Percentiles rank a stretch among this genome's conserved stretches.
phyloP scores from a whole-genome alignment of 2,113 vertebrate species.

The Epinephelus cyanopodus region DNA sequence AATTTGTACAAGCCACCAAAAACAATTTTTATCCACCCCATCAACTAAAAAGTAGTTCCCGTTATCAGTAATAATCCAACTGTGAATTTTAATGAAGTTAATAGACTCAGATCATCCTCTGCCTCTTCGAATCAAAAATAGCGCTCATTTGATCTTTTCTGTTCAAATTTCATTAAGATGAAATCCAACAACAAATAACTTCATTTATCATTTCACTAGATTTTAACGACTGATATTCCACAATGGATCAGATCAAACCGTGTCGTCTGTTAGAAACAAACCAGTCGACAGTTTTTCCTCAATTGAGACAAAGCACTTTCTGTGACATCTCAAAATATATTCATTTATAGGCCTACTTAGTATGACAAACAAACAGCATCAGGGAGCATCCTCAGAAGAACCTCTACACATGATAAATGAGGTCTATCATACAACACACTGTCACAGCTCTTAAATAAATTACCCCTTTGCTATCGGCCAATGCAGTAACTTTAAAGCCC shows the following conservation, averaged over 20 bases:
- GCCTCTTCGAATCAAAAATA: not conserved
- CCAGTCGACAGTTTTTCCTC: not conserved
- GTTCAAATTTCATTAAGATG: not conserved
- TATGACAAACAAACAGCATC: slow-evolving; percentile 8
- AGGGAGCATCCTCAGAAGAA: rapidly evolving
- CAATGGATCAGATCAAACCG: not conserved
- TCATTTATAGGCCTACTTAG: not conserved
- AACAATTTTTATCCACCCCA: not conserved
- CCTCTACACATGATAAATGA: slow-evolving; percentile 37
- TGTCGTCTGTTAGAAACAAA: not conserved
- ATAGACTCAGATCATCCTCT: not conserved
- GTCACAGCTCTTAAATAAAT: not conserved
- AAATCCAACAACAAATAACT: not conserved
- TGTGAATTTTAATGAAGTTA: not conserved
- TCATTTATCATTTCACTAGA: not conserved
- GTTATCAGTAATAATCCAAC: not conserved
- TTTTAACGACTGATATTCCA: not conserved
- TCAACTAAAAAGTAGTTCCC: not conserved
- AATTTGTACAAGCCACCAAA: not conserved
- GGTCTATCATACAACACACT: not conserved
- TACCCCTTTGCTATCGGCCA: not conserved
- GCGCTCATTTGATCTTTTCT: not conserved
- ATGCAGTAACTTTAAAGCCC: not conserved
- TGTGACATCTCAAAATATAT: not conserved
- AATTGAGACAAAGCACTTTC: not conserved